These are phyloP conservation scores for Bembecia ichneumoniformis DNA, from an alignment of 2,888 invertebrate species.

Conservation along the genomic window DNA sequence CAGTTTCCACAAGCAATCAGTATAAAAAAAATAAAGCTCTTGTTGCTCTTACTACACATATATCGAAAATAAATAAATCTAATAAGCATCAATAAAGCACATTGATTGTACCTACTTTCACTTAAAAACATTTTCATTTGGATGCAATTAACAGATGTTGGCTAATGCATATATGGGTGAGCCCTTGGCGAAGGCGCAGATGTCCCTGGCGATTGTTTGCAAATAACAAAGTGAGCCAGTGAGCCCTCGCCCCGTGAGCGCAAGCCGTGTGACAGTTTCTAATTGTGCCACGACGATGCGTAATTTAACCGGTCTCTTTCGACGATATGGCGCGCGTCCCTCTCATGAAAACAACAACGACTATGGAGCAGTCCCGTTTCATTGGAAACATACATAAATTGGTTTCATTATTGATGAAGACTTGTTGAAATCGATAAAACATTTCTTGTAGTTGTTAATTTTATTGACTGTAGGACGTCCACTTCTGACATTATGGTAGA, in stretches of 20 bases:
- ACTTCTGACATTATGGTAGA: no score
- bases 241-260: neutral
- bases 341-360: slow-evolving; percentile 16
- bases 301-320: slow-evolving; percentile 67
- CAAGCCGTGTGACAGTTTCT: slow-evolving; percentile 59
- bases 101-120: no score
- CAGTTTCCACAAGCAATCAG: no score
- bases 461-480: no score
- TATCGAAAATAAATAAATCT: no score
- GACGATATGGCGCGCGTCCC: slow-evolving; percentile 48
- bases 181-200: slow-evolving; percentile 35
- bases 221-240: slow-evolving; percentile 53
- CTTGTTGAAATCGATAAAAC: no score
- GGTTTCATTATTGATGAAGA: no score
- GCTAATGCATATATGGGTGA: slow-evolving; percentile 11
- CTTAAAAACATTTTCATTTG: slow-evolving; percentile 19
- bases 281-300: slow-evolving; percentile 68
- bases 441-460: no score
- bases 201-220: slow-evolving; percentile 58
- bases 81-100: no score
- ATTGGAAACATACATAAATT: no score
- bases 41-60: no score
- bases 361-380: neutral
- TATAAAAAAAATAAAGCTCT: no score
- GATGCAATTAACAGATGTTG: slow-evolving; percentile 53